Conservation (phyloP, 1,140 invertebrate genomes). For the Ganaspis sp. region DNA sequence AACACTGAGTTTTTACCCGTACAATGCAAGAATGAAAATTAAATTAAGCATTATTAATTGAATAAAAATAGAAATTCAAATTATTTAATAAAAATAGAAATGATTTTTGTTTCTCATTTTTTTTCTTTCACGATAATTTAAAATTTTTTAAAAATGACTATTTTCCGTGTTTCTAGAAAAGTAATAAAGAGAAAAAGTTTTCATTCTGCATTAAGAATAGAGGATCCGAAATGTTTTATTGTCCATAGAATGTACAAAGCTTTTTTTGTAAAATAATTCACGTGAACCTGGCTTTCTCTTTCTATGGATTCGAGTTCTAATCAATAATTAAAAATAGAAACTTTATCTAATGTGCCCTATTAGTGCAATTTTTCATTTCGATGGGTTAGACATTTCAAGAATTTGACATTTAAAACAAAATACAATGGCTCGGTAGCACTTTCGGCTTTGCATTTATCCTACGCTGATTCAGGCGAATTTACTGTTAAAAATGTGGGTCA, state of each 20-base stretch:
- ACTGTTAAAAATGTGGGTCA: conserved; percentile 45
- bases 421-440: conserved; percentile 62
- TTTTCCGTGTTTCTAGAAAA: background rate
- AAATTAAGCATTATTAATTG: background rate
- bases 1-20: conserved; percentile 39
- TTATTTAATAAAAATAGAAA: too few species aligned
- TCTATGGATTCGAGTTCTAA: conserved; percentile 56
- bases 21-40: conserved; percentile 37
- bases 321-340: conserved; percentile 41
- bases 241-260: conserved; percentile 54
- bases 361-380: conserved; percentile 47
- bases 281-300: conserved; percentile 56
- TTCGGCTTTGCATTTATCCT: conserved; percentile 69
- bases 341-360: conserved; percentile 37
- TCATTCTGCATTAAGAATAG: conserved; percentile 54
- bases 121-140: too few species aligned
- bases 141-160: too few species aligned
- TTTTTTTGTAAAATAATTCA: conserved; percentile 53
- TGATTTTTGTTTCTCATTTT: too few species aligned
- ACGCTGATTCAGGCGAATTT: conserved; percentile 63
- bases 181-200: conserved; percentile 32
- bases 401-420: conserved; percentile 61
- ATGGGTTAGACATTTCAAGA: conserved; percentile 65
- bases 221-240: conserved; percentile 45
- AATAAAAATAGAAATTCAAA: too few species aligned